Evolutionary conservation across 2,888 invertebrate genomes (phyloP).

Genomic region (Tolmerus cingulatus): DNA sequence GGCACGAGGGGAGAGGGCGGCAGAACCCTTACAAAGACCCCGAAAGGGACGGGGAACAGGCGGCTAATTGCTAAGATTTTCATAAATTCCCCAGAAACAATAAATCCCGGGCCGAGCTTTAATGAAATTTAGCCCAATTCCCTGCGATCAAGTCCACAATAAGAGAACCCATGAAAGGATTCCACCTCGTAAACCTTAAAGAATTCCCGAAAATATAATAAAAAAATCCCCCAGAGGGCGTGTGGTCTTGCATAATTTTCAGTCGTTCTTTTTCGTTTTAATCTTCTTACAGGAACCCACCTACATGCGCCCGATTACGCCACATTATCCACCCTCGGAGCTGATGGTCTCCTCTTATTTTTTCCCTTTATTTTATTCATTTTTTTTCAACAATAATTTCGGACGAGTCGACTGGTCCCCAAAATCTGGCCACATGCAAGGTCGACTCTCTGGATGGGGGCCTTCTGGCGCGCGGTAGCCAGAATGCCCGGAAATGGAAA

Average conservation of each 20-base stretch:
- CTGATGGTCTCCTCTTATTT: neutral
- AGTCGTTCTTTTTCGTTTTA: constrained; percentile 1
- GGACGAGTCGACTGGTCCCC: neutral
- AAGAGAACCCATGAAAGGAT: constrained; percentile 1
- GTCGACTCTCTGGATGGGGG: neutral
- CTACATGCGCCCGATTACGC: neutral
- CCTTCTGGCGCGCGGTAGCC: neutral
- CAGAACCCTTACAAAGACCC: neutral
- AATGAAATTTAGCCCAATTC: constrained; percentile 8
- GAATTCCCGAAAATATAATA: neutral
- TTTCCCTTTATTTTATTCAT: neutral
- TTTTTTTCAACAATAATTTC: neutral
- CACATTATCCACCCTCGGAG: constrained; percentile 11
- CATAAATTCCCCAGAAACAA: neutral
- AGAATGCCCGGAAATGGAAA: constrained; percentile 31
- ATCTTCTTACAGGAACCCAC: constrained; percentile 29
- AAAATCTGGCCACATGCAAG: neutral
- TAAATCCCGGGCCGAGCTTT: neutral
- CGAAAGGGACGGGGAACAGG: neutral
- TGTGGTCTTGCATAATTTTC: constrained; percentile 26
- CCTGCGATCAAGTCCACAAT: neutral
- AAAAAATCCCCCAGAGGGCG: constrained; percentile 3
- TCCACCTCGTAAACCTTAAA: neutral
- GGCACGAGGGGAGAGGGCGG: neutral
- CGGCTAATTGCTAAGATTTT: constrained; percentile 6